phyloP scores from a whole-genome alignment of 2,113 vertebrate genomes.

The Trematocara zebra region DNA sequence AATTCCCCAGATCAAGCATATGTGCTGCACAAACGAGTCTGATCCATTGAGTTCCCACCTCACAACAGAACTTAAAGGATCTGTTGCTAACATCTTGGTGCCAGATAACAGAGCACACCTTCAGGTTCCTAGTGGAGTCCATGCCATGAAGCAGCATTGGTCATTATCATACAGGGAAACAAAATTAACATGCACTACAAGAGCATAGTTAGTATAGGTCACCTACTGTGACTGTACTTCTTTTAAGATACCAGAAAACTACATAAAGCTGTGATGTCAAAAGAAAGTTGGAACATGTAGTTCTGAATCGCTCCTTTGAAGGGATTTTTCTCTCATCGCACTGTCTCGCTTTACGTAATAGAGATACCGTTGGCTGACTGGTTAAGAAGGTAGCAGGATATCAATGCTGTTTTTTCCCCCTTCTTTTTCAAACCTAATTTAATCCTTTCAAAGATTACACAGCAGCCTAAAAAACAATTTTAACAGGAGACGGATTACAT shows the following conservation, averaged over 20 bases:
- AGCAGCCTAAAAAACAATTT: slow-evolving; percentile 34
- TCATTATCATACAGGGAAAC: background rate
- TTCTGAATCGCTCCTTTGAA: background rate
- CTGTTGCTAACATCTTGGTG: background rate
- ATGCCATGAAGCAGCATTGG: background rate
- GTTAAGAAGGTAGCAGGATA: background rate
- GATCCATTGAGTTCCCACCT: background rate
- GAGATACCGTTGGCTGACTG: background rate
- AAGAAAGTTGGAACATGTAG: background rate
- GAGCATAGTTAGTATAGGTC: background rate
- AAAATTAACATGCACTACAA: background rate
- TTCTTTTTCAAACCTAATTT: background rate
- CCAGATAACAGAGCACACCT: background rate
- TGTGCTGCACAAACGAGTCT: background rate
- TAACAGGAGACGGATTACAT: slow-evolving; percentile 43
- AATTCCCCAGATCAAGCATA: background rate
- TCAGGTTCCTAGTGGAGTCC: background rate
- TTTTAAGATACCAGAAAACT: background rate
- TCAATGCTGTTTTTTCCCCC: background rate
- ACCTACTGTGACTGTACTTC: background rate
- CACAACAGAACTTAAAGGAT: background rate
- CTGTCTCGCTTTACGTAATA: background rate
- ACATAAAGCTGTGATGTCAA: background rate
- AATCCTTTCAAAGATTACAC: slow-evolving; percentile 56
- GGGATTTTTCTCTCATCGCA: background rate